Conservation (phyloP, 2,113 vertebrate species). For the Eudyptes chrysolophus region DNA sequence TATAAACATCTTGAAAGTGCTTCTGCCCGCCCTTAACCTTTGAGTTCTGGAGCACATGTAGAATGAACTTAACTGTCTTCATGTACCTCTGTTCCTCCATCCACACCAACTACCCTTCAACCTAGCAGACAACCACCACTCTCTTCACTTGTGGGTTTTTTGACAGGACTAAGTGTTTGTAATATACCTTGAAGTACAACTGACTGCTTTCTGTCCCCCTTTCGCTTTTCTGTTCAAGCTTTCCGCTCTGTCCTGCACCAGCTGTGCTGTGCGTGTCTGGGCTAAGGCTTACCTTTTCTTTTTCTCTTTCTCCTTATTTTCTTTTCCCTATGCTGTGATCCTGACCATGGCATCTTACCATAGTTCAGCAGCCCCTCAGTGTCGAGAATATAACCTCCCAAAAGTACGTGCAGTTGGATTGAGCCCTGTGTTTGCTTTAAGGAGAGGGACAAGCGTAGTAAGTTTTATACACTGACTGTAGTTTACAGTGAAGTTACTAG, state of each 20-base stretch:
- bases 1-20: not conserved
- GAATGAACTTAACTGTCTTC: not conserved
- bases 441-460: not conserved
- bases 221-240: not conserved
- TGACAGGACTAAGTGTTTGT: not conserved
- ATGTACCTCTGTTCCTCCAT: not conserved
- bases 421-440: not conserved
- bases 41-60: not conserved
- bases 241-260: not conserved
- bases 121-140: not conserved
- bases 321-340: not conserved
- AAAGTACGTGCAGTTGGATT: not conserved
- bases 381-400: not conserved
- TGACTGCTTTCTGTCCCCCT: not conserved
- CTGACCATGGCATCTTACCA: not conserved
- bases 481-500: not conserved
- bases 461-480: not conserved
- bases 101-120: not conserved
- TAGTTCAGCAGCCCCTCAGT: not conserved
- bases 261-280: not conserved
- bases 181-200: not conserved
- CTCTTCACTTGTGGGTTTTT: not conserved
- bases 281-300: not conserved
- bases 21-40: too few species aligned
- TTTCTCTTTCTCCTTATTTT: not conserved